Conservation (phyloP, 2,888 invertebrate species). For the Dione juno region DNA sequence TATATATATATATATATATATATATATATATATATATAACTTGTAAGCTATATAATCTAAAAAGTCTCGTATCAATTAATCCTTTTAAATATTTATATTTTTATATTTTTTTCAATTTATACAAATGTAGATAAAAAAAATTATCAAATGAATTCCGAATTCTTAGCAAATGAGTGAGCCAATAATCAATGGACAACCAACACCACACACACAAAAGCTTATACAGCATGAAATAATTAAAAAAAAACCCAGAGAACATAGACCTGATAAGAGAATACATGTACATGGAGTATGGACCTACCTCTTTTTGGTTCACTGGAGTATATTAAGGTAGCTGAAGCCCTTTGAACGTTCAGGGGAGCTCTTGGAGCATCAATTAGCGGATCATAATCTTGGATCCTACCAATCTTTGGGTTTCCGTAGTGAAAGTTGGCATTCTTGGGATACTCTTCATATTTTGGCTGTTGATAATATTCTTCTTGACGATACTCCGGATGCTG, state of each 20-base stretch:
- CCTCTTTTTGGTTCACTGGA: conserved; percentile 73
- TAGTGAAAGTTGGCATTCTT: conserved; percentile 49
- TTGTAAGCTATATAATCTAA: no score
- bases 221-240: background rate
- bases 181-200: conserved; percentile 20
- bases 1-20: no score
- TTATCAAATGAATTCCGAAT: no score
- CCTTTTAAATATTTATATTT: no score
- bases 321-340: conserved; percentile 93
- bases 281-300: conserved; percentile 45
- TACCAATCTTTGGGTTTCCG: conserved; percentile 82
- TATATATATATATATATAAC: no score
- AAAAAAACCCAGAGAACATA: background rate
- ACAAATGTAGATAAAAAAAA: no score
- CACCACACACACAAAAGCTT: conserved; percentile 28
- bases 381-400: conserved; percentile 92
- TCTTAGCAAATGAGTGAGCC: background rate
- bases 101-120: no score
- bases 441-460: conserved; percentile 55
- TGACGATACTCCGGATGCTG: conserved; percentile 49
- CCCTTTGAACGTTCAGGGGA: conserved; percentile 88
- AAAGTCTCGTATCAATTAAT: no score
- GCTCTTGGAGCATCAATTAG: conserved; percentile 87
- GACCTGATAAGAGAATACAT: background rate
- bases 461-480: conserved; percentile 50